Conservation (phyloP, 2,113 vertebrate species). For the Lathamus discolor region DNA sequence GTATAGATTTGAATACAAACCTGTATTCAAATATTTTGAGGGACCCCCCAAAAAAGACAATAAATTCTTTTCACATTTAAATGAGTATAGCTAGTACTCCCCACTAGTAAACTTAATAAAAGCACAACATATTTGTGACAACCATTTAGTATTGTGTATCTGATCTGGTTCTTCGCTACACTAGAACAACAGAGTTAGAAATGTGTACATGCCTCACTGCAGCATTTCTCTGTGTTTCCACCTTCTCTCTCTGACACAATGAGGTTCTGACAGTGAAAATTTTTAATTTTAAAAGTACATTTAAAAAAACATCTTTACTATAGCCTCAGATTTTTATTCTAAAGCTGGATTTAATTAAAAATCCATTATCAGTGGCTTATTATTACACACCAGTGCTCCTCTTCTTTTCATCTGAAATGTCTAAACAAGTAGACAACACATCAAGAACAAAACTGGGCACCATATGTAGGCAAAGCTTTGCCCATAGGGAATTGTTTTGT, state of each 20-base stretch:
- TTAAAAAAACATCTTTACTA: not conserved
- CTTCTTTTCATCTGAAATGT: not conserved
- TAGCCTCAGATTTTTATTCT: not conserved
- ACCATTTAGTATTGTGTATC: not conserved
- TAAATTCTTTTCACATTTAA: not conserved
- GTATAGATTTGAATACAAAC: not conserved
- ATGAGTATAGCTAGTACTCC: not conserved
- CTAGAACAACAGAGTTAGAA: not conserved
- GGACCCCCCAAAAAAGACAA: not conserved
- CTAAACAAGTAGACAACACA: not conserved
- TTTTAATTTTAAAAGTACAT: not conserved
- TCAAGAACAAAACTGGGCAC: not conserved
- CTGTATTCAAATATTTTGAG: not conserved
- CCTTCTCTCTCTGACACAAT: not conserved
- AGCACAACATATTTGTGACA: not conserved
- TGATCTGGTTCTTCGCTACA: not conserved
- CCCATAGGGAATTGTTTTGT: not conserved
- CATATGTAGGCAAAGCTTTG: not conserved
- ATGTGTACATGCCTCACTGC: fast-evolving
- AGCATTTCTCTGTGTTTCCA: not conserved
- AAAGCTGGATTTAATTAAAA: not conserved
- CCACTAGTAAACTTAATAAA: not conserved
- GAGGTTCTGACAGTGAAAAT: not conserved
- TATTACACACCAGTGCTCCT: not conserved
- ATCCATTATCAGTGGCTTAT: not conserved